Evolutionary conservation across 2,888 invertebrate species (phyloP).

Genomic region (Elmis aenea): DNA sequence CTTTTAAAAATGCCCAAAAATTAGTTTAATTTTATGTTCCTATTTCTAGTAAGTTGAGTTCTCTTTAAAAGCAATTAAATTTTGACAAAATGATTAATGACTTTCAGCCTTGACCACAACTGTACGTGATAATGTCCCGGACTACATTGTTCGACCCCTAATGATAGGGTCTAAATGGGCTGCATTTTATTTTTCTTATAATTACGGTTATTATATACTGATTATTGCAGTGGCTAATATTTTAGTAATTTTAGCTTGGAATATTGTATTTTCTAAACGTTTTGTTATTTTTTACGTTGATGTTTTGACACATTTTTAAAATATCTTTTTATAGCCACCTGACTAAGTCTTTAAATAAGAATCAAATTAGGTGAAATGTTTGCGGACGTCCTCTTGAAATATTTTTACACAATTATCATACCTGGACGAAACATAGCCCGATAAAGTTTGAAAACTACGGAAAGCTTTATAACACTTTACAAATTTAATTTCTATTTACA

Average conservation of each 20-base stretch:
- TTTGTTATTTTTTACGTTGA: constrained; percentile 11
- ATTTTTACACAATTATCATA: too few relatives aligned
- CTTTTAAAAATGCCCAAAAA: constrained; percentile 32
- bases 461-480: too few relatives aligned
- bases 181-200: constrained; percentile 35
- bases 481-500: too few relatives aligned
- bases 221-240: constrained; percentile 34
- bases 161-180: constrained; percentile 39
- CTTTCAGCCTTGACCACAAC: constrained; percentile 38
- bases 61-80: constrained; percentile 42
- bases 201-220: constrained; percentile 40
- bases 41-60: constrained; percentile 31
- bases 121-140: constrained; percentile 39
- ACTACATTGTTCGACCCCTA: constrained; percentile 35
- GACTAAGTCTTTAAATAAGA: too few relatives aligned
- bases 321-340: too few relatives aligned
- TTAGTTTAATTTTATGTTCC: constrained; percentile 30
- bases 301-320: background rate
- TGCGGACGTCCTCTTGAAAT: too few relatives aligned
- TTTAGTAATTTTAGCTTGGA: constrained; percentile 16
- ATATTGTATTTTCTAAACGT: constrained; percentile 18
- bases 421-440: too few relatives aligned
- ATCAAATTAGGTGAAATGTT: too few relatives aligned
- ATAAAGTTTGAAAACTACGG: too few relatives aligned
- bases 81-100: constrained; percentile 46